These are phyloP conservation scores for Bombus waltoni DNA, from an alignment of 1,140 invertebrate genomes.

Conservation along the genomic window DNA sequence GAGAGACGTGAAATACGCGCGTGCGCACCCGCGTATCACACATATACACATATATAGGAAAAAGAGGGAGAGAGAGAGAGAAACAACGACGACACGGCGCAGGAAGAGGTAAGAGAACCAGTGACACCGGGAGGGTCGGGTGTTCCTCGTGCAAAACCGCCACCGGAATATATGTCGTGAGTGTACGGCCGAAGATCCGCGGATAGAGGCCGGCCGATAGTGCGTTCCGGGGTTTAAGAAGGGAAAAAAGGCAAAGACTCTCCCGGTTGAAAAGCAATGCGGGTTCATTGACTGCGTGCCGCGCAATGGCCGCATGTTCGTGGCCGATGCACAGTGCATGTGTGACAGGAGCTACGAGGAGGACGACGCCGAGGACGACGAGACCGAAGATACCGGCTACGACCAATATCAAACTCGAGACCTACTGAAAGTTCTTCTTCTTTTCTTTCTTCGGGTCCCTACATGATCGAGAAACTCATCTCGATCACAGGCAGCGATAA, in stretches of 20 bases:
- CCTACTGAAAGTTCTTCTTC: constrained; percentile 31
- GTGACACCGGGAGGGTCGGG: constrained; percentile 63
- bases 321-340: constrained; percentile 61
- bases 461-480: neutral
- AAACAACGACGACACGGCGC: constrained; percentile 49
- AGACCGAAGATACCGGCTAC: constrained; percentile 49
- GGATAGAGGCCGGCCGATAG: constrained; percentile 56
- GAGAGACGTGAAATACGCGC: constrained; percentile 64
- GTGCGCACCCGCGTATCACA: constrained; percentile 47
- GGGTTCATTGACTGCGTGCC: constrained; percentile 69
- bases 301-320: constrained; percentile 69
- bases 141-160: constrained; percentile 65
- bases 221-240: constrained; percentile 52
- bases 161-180: constrained; percentile 64
- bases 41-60: neutral
- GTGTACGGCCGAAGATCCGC: constrained; percentile 55
- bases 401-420: constrained; percentile 32
- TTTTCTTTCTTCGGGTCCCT: neutral
- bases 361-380: constrained; percentile 50
- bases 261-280: constrained; percentile 65
- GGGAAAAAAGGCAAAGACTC: constrained; percentile 56
- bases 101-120: constrained; percentile 56
- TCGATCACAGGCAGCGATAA: constrained; percentile 29
- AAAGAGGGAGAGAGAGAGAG: constrained; percentile 27
- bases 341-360: constrained; percentile 61